Percentiles rank a stretch among this genome's conserved stretches.
Conservation (phyloP, 2,113 vertebrate species). For the Neodon shergylaensis region DNA sequence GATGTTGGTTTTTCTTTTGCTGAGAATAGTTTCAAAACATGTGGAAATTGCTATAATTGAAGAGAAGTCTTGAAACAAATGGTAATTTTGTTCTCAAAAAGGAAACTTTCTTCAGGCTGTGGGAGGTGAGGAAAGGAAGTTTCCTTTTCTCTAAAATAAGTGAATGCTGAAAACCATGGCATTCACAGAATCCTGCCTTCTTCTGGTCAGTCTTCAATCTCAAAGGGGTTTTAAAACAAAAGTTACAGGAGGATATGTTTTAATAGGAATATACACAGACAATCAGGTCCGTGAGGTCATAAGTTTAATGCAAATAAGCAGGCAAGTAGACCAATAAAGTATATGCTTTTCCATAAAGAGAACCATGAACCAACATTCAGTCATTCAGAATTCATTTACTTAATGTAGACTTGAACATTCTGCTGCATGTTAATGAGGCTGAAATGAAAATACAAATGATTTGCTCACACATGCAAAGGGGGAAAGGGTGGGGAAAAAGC, state of each 20-base stretch:
- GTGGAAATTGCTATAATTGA: conserved; percentile 79
- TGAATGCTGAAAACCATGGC: conserved; percentile 66
- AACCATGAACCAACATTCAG: neutral
- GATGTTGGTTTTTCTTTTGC: conserved; percentile 73
- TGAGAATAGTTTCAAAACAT: conserved; percentile 80
- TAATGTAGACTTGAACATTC: neutral
- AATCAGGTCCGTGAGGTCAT: neutral
- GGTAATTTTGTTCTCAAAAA: conserved; percentile 79
- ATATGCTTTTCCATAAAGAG: conserved; percentile 19
- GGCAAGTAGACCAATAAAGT: neutral
- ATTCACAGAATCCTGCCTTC: conserved; percentile 61
- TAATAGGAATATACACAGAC: neutral
- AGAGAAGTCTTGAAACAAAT: conserved; percentile 78
- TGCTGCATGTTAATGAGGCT: neutral
- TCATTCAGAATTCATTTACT: neutral
- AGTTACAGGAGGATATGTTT: neutral
- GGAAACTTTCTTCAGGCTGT: conserved; percentile 76
- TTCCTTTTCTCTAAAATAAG: conserved; percentile 77
- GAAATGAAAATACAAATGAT: conserved; percentile 42
- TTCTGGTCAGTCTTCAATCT: conserved; percentile 63
- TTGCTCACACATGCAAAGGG: neutral
- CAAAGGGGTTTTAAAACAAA: conserved; percentile 53
- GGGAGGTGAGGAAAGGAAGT: conserved; percentile 79
- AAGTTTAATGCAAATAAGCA: conserved; percentile 36
- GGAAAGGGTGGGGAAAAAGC: neutral